These are phyloP conservation scores for Clarias magur DNA, from an alignment of 2,113 vertebrate species.

Conservation along the genomic window DNA sequence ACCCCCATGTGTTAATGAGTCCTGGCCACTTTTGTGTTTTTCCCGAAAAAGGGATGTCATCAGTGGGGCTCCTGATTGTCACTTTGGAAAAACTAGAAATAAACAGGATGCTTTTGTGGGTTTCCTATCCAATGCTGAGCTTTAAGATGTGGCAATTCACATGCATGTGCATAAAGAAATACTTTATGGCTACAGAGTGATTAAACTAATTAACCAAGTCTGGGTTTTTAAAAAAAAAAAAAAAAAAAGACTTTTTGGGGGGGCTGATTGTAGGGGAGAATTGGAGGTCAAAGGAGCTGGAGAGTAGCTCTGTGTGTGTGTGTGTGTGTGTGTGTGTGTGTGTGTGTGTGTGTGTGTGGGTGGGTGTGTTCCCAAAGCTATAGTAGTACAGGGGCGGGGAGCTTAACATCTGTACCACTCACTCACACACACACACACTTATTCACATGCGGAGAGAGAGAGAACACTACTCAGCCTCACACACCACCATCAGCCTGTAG, in stretches of 20 bases:
- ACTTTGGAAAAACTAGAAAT: background rate
- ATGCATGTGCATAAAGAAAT: background rate
- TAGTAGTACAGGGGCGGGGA: background rate
- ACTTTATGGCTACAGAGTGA: background rate
- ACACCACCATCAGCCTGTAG: background rate
- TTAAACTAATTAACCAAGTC: background rate
- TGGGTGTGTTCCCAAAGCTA: background rate
- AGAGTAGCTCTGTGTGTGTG: background rate
- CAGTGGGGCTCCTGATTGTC: background rate
- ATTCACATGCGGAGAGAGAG: background rate
- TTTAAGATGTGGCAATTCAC: background rate
- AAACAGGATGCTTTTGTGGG: background rate
- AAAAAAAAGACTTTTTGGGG: background rate
- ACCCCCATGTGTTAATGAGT: background rate
- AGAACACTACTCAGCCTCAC: background rate
- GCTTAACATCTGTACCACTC: background rate
- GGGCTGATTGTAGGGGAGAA: background rate
- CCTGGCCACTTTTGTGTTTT: background rate
- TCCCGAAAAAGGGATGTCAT: background rate
- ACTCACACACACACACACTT: background rate
- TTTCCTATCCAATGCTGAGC: background rate
- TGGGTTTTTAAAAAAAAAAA: background rate
- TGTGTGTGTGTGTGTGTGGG: too few relatives aligned
- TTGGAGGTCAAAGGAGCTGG: background rate
- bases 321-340: too few relatives aligned